phyloP scores from a whole-genome alignment of 2,888 invertebrate genomes.

The Xylocampa areola region DNA sequence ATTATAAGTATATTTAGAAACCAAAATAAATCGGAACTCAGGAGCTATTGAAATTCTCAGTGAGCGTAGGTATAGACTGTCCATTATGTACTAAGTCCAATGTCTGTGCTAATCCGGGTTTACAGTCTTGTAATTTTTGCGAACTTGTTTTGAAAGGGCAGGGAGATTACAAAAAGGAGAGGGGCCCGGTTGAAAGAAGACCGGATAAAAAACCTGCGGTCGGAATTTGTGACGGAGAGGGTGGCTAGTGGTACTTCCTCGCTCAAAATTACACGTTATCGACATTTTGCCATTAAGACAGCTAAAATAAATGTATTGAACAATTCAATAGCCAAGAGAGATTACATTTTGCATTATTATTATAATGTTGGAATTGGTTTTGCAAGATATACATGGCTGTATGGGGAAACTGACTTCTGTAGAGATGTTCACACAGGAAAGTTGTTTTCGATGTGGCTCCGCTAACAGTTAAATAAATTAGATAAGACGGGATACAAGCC shows the following conservation, averaged over 20 bases:
- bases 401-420: slow-evolving; percentile 22
- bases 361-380: slow-evolving; percentile 31
- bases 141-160: slow-evolving; percentile 76
- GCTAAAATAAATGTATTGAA: slow-evolving; percentile 48
- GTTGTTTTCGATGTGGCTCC: slow-evolving; percentile 77
- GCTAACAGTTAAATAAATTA: slow-evolving; percentile 84
- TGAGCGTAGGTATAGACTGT: slow-evolving; percentile 26
- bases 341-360: slow-evolving; percentile 21
- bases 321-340: slow-evolving; percentile 24
- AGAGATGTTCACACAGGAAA: slow-evolving; percentile 55
- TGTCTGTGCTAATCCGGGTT: slow-evolving; percentile 67
- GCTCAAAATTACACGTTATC: slow-evolving; percentile 59
- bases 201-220: slow-evolving; percentile 64
- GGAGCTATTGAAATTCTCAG: slow-evolving; percentile 27
- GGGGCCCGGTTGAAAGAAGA: slow-evolving; percentile 74
- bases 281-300: slow-evolving; percentile 51
- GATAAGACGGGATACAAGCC: slow-evolving; percentile 79
- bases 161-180: slow-evolving; percentile 75
- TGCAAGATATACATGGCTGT: slow-evolving; percentile 8
- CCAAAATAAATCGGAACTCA: slow-evolving; percentile 22
- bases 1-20: slow-evolving; percentile 4
- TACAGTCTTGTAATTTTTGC: slow-evolving; percentile 76
- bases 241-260: slow-evolving; percentile 49
- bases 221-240: slow-evolving; percentile 56
- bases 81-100: slow-evolving; percentile 41